Percentiles rank a stretch among this genome's conserved stretches.
phyloP scores from a whole-genome alignment of 2,797 vertebrate species.

The Microctenopoma steveboyesi region DNA sequence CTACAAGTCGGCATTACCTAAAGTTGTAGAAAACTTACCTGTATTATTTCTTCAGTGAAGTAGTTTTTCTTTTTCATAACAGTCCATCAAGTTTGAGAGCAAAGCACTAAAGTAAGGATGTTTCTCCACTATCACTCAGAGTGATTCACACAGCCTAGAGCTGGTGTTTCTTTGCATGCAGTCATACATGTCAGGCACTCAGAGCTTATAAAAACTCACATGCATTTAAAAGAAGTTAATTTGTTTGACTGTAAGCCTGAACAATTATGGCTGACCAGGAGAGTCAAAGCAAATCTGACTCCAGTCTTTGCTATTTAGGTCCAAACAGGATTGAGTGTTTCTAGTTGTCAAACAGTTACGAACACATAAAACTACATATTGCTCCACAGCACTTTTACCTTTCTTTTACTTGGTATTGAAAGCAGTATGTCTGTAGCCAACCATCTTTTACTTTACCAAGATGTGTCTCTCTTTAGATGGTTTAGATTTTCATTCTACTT shows the following conservation, averaged over 20 bases:
- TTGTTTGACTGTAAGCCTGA: neutral
- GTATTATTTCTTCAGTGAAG: neutral
- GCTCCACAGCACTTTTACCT: neutral
- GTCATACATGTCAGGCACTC: neutral
- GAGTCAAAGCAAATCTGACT: neutral
- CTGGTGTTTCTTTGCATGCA: too few species aligned
- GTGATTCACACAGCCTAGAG: too few species aligned
- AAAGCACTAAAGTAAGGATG: neutral
- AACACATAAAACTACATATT: neutral
- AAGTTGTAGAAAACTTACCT: neutral
- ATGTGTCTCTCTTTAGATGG: neutral
- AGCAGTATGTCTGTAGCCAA: neutral
- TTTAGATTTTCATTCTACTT: conserved; percentile 1
- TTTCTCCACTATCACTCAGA: neutral
- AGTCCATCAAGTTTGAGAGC: conserved; percentile 5
- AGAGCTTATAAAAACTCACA: neutral
- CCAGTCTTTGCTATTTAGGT: too few species aligned
- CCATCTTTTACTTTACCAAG: neutral
- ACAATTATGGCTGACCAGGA: neutral
- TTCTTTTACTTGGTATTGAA: neutral
- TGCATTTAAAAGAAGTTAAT: neutral
- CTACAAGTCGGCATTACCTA: neutral
- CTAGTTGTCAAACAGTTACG: neutral
- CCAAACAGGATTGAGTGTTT: neutral
- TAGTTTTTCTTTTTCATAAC: neutral